Base-by-base conservation (phyloP, 1,140 invertebrate genomes). In the Trialeurodes vaporariorum region DNA sequence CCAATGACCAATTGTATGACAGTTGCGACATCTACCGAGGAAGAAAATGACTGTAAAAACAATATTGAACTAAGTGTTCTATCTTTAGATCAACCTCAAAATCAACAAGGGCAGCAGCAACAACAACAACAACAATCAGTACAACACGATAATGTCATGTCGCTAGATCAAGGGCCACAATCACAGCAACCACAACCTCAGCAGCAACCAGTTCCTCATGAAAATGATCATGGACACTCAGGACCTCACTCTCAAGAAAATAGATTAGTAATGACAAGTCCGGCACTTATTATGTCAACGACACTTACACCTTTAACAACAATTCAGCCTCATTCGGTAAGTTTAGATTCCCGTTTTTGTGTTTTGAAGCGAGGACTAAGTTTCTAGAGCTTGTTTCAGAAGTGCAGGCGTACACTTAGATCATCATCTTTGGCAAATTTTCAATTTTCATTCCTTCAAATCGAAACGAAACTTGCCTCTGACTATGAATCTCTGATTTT, bases 1-100 rank as follows among this genome's bases (percentile, higher is more conserved):
- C 34, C 40, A 60, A 25, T 68, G 27, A 58, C 68, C 1, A 69
- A 71, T 40, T 73, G 73, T 49, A 73, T 73, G 26, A 74, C 73
- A 58, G 73, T 74, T 17, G 73, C 71, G 2, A 74, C 73, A 2
- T 73, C 72, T 17, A 74, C 73, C 12, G 73, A 73, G 34, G 73
- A 74, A 27, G 63, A 72, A 2, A 70, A 69, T 64, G 65, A 69
- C 9, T 27, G 63, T n/a, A 68, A 70, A 34, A 62, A 66, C 24
- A 63, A 49, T 25, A 62, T 60, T 13, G 70, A 71, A 59, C 59
- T 72, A 27, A 68, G 70, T 1, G 70, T 72, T 24, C 68, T 72
- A 1, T 67, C 71, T 17, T 23, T 72, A 34, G 70, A 72, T 34
- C 63, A 63, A 23, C 67, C 64, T 61, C 17, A 63, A 21, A 2